Base-by-base conservation (phyloP, 2,888 invertebrate genomes). In the Trachelus stipa region DNA sequence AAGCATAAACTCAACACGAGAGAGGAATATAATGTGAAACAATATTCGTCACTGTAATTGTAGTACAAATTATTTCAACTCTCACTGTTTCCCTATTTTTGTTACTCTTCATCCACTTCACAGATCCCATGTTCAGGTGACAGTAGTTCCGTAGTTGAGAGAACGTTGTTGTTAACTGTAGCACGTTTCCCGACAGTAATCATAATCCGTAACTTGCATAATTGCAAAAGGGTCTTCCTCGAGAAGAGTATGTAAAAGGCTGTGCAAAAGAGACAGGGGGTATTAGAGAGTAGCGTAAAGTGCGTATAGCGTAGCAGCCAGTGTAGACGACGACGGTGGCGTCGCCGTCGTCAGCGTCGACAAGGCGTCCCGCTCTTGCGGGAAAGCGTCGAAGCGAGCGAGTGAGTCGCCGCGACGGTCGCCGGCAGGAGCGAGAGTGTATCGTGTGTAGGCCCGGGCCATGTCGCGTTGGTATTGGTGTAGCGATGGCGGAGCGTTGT, bases 401-500 rank as follows among this genome's bases (percentile, higher is more conserved):
- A 84, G 91, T 88, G 91, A 90, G 91, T 91, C 88, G 91, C 91
- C 88, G 85, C 76, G 33, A 75, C 77, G 75, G 71, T 79, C 79
- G 83, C 73, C 73, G 79, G 75, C 75, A 84, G 80, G 76, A 81
- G 83, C 84, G 81, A 80, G 83, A 74, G 80, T 81, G 78, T 79
- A 73, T 56, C 85, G 82, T 83, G 83, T 83, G 90, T 87, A 86
- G 31, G 34, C 86, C 87, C 86, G 81, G 86, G 80, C 79, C 87
- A 30, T 30, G 71, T 68, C 75, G 79, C 73, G 80, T 74, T 79
- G 88, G 83, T 88, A 89, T 89, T 88, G 84, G 85, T 84, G 80
- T 84, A 88, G 92, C 91, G 91, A 92, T 91, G 91, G 92, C 90
- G 92, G 88, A 90, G 92, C 87, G 85, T 85, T 80, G 74, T 79